Percentiles rank a stretch among this genome's conserved stretches.
phyloP scores from a whole-genome alignment of 2,797 vertebrate species.

The Trachops cirrhosus region DNA sequence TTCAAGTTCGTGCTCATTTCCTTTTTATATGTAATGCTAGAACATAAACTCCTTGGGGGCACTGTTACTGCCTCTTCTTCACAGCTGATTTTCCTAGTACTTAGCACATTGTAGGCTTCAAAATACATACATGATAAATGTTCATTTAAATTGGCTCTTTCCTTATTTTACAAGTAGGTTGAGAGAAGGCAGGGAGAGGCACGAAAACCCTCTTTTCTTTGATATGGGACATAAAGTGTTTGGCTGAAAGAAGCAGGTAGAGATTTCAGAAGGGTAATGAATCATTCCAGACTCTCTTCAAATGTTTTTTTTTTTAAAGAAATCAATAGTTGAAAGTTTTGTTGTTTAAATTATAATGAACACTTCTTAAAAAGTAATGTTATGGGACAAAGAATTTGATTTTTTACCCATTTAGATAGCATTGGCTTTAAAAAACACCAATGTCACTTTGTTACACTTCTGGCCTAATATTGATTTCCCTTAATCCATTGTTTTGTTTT shows the following conservation, averaged over 20 bases:
- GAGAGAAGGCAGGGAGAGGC: not conserved
- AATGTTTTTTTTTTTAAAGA: not conserved
- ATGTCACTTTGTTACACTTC: not conserved
- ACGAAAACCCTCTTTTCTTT: not conserved
- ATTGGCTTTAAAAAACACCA: conserved; percentile 13
- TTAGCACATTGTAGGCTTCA: not conserved
- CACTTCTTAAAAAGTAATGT: conserved; percentile 19
- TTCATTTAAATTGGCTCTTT: conserved; percentile 1
- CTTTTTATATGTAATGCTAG: not conserved
- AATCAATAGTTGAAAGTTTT: not conserved
- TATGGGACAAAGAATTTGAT: not conserved
- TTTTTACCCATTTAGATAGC: not conserved
- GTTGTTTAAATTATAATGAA: conserved; percentile 9
- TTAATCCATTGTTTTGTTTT: not conserved
- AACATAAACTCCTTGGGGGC: not conserved
- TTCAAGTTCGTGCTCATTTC: not conserved
- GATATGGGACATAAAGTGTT: not conserved
- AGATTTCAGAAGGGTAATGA: not conserved
- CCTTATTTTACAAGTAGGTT: not conserved
- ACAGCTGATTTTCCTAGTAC: not conserved
- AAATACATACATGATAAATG: not conserved
- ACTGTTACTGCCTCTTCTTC: not conserved
- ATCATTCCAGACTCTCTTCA: not conserved
- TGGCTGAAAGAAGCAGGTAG: not conserved
- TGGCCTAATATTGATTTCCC: not conserved